Evolutionary conservation across 30 jellyfish, hydroid and myxozoan species (phyloP), one percentile per base, ranked within the genome.

Genomic region (Pseudorhiza aurosa): DNA sequence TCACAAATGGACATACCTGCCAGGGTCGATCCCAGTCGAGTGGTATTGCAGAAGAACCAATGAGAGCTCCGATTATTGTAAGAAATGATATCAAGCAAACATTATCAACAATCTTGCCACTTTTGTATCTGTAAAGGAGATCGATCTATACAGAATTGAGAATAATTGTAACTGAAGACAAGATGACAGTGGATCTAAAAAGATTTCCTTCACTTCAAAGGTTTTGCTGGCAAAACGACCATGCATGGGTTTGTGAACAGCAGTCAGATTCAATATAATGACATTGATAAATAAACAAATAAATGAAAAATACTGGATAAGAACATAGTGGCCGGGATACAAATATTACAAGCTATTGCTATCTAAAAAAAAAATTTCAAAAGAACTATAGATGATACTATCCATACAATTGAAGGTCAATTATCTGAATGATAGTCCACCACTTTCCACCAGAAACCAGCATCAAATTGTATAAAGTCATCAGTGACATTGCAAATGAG

Each of bases 1-100:
- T n/a, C n/a, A n/a, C n/a, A n/a, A n/a, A n/a, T n/a, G n/a, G 15
- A 37, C 71, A 25, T 40, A 85, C 98, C 96, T 91, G 98, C 98
- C 98, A 91, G 17, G 87, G 95, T 56, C 98, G 90, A 81, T 91
- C 98, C 98, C 98, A 91, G 68, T 91, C 98, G 45, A 91, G 68
- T 21, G 98, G 98, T 17, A 91, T 91, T 11, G 91, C 97, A 70
- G 82, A 63, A 30, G 98, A 96, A 11, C 96, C 98, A 63, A 73
- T 29, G 81, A 96, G 80, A 7, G 90, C 96, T 40, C 98, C 98
- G 27, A 75, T 26, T 29, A 91, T 58, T 0, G 95, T 58, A 22
- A 59, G 18, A 42, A 40, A 70, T 21, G 95, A 72, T 24, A 74
- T 68, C 26, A 72, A 40, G 49, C 88, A 55, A 4, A 81, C 56